Conservation (phyloP, 2,797 vertebrate genomes). For the Ceyx erithaca region DNA sequence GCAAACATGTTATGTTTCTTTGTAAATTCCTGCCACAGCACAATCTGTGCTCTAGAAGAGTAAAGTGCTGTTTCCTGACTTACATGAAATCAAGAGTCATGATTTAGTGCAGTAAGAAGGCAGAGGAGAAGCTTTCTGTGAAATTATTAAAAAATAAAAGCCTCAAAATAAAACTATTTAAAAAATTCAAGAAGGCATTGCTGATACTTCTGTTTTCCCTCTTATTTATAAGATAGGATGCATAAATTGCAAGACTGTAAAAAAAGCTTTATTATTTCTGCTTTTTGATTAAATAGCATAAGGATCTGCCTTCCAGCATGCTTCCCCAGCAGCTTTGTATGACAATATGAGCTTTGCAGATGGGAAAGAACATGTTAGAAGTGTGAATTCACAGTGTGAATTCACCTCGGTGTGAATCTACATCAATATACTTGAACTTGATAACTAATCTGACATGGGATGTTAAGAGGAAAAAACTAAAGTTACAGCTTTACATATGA, state of each 20-base stretch:
- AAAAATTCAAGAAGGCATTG: neutral
- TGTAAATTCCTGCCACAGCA: neutral
- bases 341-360: neutral
- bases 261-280: neutral
- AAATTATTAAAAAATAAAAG: neutral
- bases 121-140: neutral
- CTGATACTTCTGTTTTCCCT: neutral
- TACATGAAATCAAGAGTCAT: neutral
- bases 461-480: neutral
- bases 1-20: accelerated
- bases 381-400: too few species aligned
- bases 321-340: neutral
- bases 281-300: neutral
- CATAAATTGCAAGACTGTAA: neutral
- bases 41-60: neutral
- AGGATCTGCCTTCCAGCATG: neutral
- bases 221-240: too few species aligned
- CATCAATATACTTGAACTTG: accelerated
- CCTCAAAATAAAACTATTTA: too few species aligned
- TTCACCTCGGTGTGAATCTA: neutral
- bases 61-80: neutral
- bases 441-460: too few species aligned
- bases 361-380: neutral
- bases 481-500: accelerated
- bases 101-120: neutral